Evolutionary conservation across 2,113 vertebrate genomes (phyloP).

Genomic region (Sminthopsis crassicaudata): DNA sequence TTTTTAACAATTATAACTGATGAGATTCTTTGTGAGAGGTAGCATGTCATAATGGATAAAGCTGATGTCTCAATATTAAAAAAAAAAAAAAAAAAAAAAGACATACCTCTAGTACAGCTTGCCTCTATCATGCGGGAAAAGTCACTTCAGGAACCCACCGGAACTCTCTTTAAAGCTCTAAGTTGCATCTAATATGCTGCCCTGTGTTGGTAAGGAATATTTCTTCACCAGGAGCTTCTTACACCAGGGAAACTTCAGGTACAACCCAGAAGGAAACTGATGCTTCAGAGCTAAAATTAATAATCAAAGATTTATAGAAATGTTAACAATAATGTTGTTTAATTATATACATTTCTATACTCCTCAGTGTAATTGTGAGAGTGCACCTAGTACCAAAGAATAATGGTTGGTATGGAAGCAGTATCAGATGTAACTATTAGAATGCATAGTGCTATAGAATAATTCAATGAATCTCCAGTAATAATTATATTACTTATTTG

Average conservation of each 20-base stretch:
- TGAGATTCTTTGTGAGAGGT: too few relatives aligned
- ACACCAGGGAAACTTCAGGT: not conserved
- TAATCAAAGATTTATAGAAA: not conserved
- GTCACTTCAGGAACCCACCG: not conserved
- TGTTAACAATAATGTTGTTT: not conserved
- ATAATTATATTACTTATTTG: not conserved
- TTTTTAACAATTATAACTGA: not conserved
- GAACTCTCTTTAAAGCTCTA: not conserved
- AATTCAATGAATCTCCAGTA: not conserved
- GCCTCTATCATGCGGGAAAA: not conserved
- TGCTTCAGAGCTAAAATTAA: not conserved
- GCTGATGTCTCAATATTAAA: not conserved
- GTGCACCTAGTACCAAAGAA: not conserved
- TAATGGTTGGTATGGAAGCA: not conserved
- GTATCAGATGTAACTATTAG: not conserved
- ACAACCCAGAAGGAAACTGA: not conserved
- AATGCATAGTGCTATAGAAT: not conserved
- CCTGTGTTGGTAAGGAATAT: not conserved
- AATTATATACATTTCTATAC: not conserved
- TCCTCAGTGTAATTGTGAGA: not conserved
- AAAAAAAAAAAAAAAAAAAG: not conserved
- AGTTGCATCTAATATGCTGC: not conserved
- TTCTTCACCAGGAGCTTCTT: not conserved
- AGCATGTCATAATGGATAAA: not conserved
- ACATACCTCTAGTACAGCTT: not conserved